phyloP scores from a whole-genome alignment of 2,113 vertebrate genomes.

The Echinops telfairi region DNA sequence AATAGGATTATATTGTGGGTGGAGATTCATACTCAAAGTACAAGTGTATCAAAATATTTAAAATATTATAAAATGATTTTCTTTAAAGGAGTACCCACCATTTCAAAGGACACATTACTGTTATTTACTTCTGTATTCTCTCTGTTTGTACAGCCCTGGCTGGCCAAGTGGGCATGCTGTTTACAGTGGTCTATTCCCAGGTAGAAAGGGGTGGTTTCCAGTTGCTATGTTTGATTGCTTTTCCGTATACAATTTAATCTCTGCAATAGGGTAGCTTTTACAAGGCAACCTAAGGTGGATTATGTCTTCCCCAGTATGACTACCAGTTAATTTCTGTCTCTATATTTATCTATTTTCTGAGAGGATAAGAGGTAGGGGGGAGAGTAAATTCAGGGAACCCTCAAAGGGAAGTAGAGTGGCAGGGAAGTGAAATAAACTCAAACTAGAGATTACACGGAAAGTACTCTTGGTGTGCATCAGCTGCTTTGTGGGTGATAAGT shows the following conservation, averaged over 20 bases:
- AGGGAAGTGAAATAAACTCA: conserved; percentile 17
- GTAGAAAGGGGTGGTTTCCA: conserved; percentile 62
- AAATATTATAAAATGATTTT: neutral
- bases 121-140: neutral
- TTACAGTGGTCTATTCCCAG: conserved; percentile 44
- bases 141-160: conserved; percentile 43
- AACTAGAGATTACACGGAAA: conserved; percentile 52
- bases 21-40: neutral
- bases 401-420: conserved; percentile 57
- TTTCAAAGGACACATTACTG: conserved; percentile 41
- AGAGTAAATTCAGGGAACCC: conserved; percentile 47
- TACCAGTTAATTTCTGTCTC: conserved; percentile 52
- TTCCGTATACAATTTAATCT: conserved; percentile 70
- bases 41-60: neutral
- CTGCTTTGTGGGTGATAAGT: conserved; percentile 23
- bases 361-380: conserved; percentile 66
- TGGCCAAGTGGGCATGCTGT: conserved; percentile 55
- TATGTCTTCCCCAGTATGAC: conserved; percentile 60
- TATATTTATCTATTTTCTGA: conserved; percentile 35
- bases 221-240: conserved; percentile 78
- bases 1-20: neutral
- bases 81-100: neutral
- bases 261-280: conserved; percentile 75
- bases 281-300: conserved; percentile 76
- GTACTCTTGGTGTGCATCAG: conserved; percentile 53